A percentile compares a stretch with the other conserved stretches of the same genome.
phyloP scores from a whole-genome alignment of 2,797 vertebrate species.

The Atherinosoma microstoma region DNA sequence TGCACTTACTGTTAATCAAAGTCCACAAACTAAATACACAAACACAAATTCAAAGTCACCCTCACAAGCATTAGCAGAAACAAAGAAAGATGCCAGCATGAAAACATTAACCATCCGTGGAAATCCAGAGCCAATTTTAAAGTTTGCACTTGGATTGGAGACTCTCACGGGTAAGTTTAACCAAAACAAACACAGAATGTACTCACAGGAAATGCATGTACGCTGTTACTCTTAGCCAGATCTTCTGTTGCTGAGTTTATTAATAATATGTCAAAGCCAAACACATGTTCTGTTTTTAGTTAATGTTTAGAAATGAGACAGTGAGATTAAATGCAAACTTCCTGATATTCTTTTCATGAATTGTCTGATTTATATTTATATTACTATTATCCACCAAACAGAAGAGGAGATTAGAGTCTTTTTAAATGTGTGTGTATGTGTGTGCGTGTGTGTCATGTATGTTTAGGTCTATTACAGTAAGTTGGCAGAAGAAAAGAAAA shows the following conservation, averaged over 20 bases:
- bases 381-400: constrained; percentile 4
- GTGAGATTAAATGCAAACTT: constrained; percentile 40
- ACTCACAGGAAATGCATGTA: constrained; percentile 63
- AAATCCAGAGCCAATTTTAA: constrained; percentile 72
- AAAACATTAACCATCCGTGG: constrained; percentile 75
- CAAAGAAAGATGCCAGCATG: constrained; percentile 70
- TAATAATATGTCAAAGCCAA: constrained; percentile 58
- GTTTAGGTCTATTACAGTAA: constrained; percentile 41
- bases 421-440: constrained; percentile 7
- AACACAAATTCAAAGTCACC: constrained; percentile 35
- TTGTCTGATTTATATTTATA: constrained; percentile 22
- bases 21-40: constrained; percentile 39
- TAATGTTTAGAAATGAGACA: constrained; percentile 34
- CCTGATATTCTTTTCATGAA: constrained; percentile 6
- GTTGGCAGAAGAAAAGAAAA: constrained; percentile 50
- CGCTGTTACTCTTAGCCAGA: constrained; percentile 57
- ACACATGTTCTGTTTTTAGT: constrained; percentile 52
- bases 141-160: constrained; percentile 76
- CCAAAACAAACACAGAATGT: constrained; percentile 77
- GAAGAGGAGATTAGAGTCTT: constrained; percentile 14
- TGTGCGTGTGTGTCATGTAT: constrained; percentile 6
- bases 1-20: constrained; percentile 47
- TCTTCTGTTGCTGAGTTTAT: constrained; percentile 68
- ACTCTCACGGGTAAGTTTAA: constrained; percentile 75
- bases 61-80: constrained; percentile 64